A percentile compares a stretch with the other conserved stretches of the same genome.
phyloP scores from a whole-genome alignment of 2,888 invertebrate species.

The Diplolepis rosae region DNA sequence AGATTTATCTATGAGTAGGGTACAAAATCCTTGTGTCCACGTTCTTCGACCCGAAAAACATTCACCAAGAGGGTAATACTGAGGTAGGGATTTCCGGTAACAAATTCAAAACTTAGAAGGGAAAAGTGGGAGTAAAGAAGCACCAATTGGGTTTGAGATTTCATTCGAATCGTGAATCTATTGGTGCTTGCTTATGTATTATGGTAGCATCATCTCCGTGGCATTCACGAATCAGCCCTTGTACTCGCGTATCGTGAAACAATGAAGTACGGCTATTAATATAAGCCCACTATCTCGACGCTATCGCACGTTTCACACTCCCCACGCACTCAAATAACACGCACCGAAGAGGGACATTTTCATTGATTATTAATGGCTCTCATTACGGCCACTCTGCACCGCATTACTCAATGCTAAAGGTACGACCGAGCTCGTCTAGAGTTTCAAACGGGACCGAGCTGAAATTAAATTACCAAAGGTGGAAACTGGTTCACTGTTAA shows the following conservation, averaged over 20 bases:
- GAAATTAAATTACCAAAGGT: conserved; percentile 43
- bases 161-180: too few species aligned
- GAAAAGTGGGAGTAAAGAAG: too few species aligned
- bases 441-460: conserved; percentile 62
- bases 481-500: conserved; percentile 42
- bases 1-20: background rate
- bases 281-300: conserved; percentile 65
- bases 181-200: too few species aligned
- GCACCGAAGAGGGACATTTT: conserved; percentile 68
- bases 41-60: background rate
- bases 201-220: too few species aligned
- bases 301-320: conserved; percentile 67
- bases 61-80: too few species aligned
- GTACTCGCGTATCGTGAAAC: conserved; percentile 44
- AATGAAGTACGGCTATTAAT: conserved; percentile 67
- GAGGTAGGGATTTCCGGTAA: too few species aligned
- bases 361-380: conserved; percentile 70
- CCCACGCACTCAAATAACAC: conserved; percentile 69
- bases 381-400: conserved; percentile 69
- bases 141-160: too few species aligned
- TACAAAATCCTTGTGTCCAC: conserved; percentile 20
- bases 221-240: conserved; percentile 18
- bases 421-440: conserved; percentile 60
- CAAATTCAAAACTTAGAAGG: too few species aligned
- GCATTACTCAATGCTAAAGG: conserved; percentile 70